Conservation (phyloP, 1,140 invertebrate species). For the Neodiprion lecontei region DNA sequence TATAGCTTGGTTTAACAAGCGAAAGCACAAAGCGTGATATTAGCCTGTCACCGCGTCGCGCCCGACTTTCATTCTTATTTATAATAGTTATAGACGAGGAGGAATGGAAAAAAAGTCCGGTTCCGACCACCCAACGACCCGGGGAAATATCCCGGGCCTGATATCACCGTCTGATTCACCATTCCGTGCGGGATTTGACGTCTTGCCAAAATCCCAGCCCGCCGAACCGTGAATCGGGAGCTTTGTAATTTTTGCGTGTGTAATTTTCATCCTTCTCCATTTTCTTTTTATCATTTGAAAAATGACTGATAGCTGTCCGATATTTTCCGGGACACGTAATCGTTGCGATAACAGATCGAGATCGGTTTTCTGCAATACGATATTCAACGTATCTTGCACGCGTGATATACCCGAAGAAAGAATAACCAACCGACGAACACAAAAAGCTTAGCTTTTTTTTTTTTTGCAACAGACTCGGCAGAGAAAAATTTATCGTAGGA, state of each 20-base stretch:
- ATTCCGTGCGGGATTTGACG: background rate
- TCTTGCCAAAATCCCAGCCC: background rate
- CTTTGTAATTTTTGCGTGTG: background rate
- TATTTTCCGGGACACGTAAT: too few species aligned
- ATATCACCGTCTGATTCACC: too few species aligned
- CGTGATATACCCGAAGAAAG: too few species aligned
- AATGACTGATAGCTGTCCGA: too few species aligned
- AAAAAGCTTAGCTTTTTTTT: too few species aligned
- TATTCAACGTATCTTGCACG: too few species aligned
- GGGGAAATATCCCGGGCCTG: background rate
- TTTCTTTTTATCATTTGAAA: background rate
- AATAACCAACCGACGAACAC: too few species aligned
- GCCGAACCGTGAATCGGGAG: conserved; percentile 1
- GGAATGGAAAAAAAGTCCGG: background rate
- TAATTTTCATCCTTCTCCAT: conserved; percentile 7
- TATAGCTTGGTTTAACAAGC: conserved; percentile 37
- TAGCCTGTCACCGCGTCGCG: conserved; percentile 40
- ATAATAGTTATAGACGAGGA: background rate
- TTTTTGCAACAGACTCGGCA: too few species aligned
- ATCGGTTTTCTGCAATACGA: too few species aligned
- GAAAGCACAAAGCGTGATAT: conserved; percentile 52
- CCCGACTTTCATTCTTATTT: conserved; percentile 4
- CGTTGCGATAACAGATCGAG: too few species aligned
- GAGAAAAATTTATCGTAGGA: too few species aligned
- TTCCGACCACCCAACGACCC: background rate